Base-by-base conservation (phyloP, 2,888 invertebrate species). In the Leptodirus hochenwartii region DNA sequence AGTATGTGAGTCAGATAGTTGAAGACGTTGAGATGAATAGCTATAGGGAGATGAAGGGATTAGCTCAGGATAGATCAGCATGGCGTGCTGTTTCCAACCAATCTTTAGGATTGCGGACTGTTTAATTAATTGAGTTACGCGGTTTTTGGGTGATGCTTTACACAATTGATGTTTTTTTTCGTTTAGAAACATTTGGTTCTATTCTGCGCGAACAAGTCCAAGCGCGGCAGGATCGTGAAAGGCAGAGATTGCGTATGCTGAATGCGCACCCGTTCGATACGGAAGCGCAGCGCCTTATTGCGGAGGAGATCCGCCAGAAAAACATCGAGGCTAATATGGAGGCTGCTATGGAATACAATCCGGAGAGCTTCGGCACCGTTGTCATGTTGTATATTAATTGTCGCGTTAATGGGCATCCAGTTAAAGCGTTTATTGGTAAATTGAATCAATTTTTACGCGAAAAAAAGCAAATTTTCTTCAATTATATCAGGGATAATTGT, bases 261-360 rank as follows among this genome's bases (percentile, higher is more conserved):
- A 78, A 77, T 44, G 87, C 91, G 1, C 84, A 93, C 62, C 93
- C 93, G 1, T 93, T 95, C 51, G 91, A 93, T 56, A 78, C 85
- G 1, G 91, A 91, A 53, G 87, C 91, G 1, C 96, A 96, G 55
- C 66, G 80, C 36, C 66, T 90, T 47, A 95, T 96, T 41, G 93
- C 91, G 3, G 91, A 93, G 51, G 90, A 93, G 58, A 96, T 96
- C 38, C 67, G 80, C 43, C 87, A 81, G 47, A 84, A 91, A 51
- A 96, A 96, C 54, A 90, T 96, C 37, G 88, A 95, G 54, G 85
- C 88, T 1, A 95, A 95, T 49, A 95, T 96, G 93, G 90, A 95
- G 51, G 88, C 90, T 2, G 96, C 96, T 1, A 90, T 96, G 74
- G 96, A 98, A 51, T 88, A 88, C 53, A 88, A 93, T 56, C 98